Conservation (phyloP, 2,888 invertebrate species). For the Drosophila setosimentum region DNA sequence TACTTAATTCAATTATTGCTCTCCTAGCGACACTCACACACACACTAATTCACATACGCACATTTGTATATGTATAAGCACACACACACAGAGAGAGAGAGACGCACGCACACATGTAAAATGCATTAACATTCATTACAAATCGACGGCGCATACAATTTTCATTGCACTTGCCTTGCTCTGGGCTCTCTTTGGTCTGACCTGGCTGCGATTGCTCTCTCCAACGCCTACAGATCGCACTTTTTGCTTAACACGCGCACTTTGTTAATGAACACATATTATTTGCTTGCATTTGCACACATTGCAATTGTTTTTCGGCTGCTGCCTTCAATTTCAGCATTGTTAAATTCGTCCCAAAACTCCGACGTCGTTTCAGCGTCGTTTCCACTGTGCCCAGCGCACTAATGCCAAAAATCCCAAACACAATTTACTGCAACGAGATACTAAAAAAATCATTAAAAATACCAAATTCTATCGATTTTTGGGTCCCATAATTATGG, state of each 20-base stretch:
- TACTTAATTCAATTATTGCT: constrained; percentile 78
- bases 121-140: constrained; percentile 75
- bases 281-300: constrained; percentile 75
- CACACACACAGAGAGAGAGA: constrained; percentile 20
- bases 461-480: background rate
- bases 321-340: constrained; percentile 65
- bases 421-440: background rate
- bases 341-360: constrained; percentile 58
- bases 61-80: constrained; percentile 31
- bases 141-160: constrained; percentile 64
- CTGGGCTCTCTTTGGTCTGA: constrained; percentile 38
- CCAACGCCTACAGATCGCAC: constrained; percentile 64
- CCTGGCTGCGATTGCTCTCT: constrained; percentile 46
- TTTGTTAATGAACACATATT: constrained; percentile 67
- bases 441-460: background rate
- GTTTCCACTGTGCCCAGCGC: constrained; percentile 50
- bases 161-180: constrained; percentile 65
- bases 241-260: constrained; percentile 64
- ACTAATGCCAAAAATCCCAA: background rate
- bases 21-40: constrained; percentile 56
- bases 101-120: constrained; percentile 34
- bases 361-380: constrained; percentile 59
- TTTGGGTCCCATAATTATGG: background rate
- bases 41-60: constrained; percentile 25
- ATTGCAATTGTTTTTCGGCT: constrained; percentile 73